A percentile compares a stretch with the other conserved stretches of the same genome.
These are phyloP conservation scores for Ophioninae sp. DNA, from an alignment of 2,888 invertebrate species.

Conservation along the genomic window DNA sequence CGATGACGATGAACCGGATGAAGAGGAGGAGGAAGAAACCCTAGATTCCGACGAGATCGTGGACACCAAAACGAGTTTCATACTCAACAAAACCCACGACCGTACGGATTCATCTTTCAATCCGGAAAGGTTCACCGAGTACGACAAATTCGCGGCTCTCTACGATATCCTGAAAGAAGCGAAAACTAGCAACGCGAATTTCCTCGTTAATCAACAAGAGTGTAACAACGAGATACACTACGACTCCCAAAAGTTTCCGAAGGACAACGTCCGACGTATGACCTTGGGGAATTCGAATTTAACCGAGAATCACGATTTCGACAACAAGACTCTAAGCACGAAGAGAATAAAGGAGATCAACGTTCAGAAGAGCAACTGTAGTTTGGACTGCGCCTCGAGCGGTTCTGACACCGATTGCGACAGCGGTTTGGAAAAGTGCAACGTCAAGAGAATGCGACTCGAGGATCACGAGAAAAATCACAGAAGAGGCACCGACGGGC, in stretches of 20 bases:
- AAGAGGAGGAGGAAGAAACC: conserved; percentile 73
- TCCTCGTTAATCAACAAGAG: conserved; percentile 79
- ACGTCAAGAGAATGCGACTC: conserved; percentile 79
- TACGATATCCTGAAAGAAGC: conserved; percentile 84
- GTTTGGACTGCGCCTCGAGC: conserved; percentile 73
- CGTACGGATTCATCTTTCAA: conserved; percentile 65
- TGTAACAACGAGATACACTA: conserved; percentile 82
- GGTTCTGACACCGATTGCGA: conserved; percentile 77
- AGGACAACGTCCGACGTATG: conserved; percentile 81
- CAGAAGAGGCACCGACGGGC: conserved; percentile 69
- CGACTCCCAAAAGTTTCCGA: conserved; percentile 84
- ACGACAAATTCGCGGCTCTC: conserved; percentile 72
- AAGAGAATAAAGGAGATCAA: conserved; percentile 83
- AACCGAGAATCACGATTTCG: conserved; percentile 81
- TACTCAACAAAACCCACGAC: conserved; percentile 75
- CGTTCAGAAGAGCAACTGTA: conserved; percentile 74
- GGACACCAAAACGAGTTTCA: conserved; percentile 75
- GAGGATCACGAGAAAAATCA: conserved; percentile 80
- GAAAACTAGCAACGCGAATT: conserved; percentile 84
- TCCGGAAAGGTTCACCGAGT: conserved; percentile 29
- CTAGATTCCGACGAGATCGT: conserved; percentile 76
- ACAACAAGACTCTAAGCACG: conserved; percentile 79
- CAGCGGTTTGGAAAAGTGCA: conserved; percentile 78
- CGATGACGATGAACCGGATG: conserved; percentile 73
- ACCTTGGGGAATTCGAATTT: conserved; percentile 80